Base-by-base conservation (phyloP, 2,888 invertebrate species). In the Tetheella fluctuosa region DNA sequence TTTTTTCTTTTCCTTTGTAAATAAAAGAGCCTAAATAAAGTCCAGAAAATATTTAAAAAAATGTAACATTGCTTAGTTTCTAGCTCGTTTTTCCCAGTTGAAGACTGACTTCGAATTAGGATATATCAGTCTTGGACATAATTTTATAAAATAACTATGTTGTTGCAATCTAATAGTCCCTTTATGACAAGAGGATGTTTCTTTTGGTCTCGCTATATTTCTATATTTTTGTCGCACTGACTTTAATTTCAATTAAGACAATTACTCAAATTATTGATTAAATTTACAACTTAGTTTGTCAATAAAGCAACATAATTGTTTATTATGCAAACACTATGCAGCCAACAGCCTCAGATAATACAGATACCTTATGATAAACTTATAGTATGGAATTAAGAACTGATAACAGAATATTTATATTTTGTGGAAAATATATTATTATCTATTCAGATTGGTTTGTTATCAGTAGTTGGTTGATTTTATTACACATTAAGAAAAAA, bases 321-420 rank as follows among this genome's bases (percentile, higher is more conserved):
- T 55, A 37, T 55, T 55, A 34, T 37, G 55, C 55, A 55, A 34
- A 34, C 34, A 34, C 30, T 34, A n/a, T 34, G 30, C 13, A 34
- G 34, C 20, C 20, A 55, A 34, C 28, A 23, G 13, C 13, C 34
- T 20, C 55, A 13, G 37, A 55, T 55, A 55, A 37, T 55, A 1
- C 6, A 13, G 55, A 55, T 55, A 55, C 3, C 13, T 8, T 48
- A 8, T 55, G 55, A 55, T 55, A 55, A 55, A 12, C 12, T 37
- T 15, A 37, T 23, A 23, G 13, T 55, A 55, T 12, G 23, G 37
- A 34, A 55, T 37, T 37, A 34, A 53, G 28, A 53, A 20, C 34
- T 55, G 55, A 55, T 55, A 55, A 34, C 53, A 25, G 13, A 13
- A 53, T 34, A 54, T 54, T 54, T n/a, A 25, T 25, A 25, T 5